These are phyloP conservation scores for Acleris cristana DNA, from an alignment of 2,888 invertebrate species.

Conservation along the genomic window DNA sequence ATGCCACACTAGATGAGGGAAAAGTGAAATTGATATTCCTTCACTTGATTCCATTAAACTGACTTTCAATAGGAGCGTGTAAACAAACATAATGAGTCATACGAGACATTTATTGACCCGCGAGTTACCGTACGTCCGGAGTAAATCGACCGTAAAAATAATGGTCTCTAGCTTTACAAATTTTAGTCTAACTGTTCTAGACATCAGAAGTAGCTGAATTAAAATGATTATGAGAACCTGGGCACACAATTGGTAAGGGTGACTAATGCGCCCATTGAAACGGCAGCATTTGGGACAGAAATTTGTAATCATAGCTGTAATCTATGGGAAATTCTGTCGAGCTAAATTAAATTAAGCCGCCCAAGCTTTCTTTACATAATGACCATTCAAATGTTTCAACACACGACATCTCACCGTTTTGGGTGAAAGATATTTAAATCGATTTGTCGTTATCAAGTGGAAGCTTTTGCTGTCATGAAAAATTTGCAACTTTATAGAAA, in stretches of 20 bases:
- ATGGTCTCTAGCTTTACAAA: slow-evolving; percentile 36
- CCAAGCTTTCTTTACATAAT: not conserved
- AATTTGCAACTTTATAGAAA: too few relatives aligned
- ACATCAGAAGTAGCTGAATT: slow-evolving; percentile 56
- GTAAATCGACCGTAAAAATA: slow-evolving; percentile 44
- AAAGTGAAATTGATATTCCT: slow-evolving; percentile 81
- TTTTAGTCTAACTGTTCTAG: slow-evolving; percentile 57
- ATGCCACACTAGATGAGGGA: slow-evolving; percentile 74
- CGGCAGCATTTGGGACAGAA: slow-evolving; percentile 32
- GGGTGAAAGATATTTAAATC: too few relatives aligned
- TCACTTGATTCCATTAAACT: slow-evolving; percentile 61
- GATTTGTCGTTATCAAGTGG: too few relatives aligned
- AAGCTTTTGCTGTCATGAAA: too few relatives aligned
- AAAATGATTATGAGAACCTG: slow-evolving; percentile 60
- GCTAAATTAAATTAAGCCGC: slow-evolving; percentile 23
- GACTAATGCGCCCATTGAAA: slow-evolving; percentile 37
- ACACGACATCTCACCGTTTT: too few relatives aligned
- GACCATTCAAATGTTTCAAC: not conserved
- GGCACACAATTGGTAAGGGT: slow-evolving; percentile 49
- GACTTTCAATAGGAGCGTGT: slow-evolving; percentile 79
- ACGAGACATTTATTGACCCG: slow-evolving; percentile 11
- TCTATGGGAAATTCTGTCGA: slow-evolving; percentile 26
- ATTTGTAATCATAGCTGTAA: slow-evolving; percentile 31
- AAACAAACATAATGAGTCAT: slow-evolving; percentile 33
- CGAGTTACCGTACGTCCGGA: slow-evolving; percentile 30